Conservation (phyloP, 1,140 invertebrate species). For the Tetramorium simillimum region DNA sequence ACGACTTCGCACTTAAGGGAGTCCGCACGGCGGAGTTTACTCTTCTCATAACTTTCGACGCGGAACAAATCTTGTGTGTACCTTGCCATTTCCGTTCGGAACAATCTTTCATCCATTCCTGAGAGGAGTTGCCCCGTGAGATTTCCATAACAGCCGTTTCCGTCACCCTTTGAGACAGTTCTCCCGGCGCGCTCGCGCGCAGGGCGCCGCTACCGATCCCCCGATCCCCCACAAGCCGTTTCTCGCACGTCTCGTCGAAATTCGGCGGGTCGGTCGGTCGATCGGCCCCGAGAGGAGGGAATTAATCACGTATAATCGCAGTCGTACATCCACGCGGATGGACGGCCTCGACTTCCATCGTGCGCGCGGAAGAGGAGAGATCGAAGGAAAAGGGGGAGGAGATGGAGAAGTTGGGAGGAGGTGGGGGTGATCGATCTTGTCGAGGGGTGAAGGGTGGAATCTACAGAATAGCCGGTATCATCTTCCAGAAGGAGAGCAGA, state of each 20-base stretch:
- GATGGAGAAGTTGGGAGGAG: neutral
- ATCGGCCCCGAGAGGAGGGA: neutral
- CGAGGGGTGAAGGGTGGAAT: constrained; percentile 45
- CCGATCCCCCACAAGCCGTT: neutral
- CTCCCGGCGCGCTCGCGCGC: too few relatives aligned
- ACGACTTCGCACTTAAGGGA: constrained; percentile 33
- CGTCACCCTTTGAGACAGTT: neutral
- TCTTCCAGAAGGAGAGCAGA: constrained; percentile 59
- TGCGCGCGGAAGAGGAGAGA: neutral
- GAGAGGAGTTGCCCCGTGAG: neutral
- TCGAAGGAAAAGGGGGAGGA: constrained; percentile 20
- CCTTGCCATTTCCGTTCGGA: constrained; percentile 43
- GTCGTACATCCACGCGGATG: constrained; percentile 31
- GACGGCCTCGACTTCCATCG: constrained; percentile 59
- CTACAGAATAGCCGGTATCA: constrained; percentile 65
- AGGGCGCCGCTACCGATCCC: neutral
- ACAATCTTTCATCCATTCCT: constrained; percentile 50
- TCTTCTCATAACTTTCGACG: constrained; percentile 44
- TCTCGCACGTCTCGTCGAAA: constrained; percentile 25
- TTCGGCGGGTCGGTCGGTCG: constrained; percentile 28
- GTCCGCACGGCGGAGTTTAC: constrained; percentile 26
- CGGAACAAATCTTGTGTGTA: constrained; percentile 55
- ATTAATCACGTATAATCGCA: constrained; percentile 61
- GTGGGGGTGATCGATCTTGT: constrained; percentile 43
- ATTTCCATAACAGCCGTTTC: constrained; percentile 42